Percentiles rank a stretch among this genome's conserved stretches.
These are phyloP conservation scores for Pachyseris speciosa DNA, from an alignment of 64 coral and sea anemone species.

Conservation along the genomic window DNA sequence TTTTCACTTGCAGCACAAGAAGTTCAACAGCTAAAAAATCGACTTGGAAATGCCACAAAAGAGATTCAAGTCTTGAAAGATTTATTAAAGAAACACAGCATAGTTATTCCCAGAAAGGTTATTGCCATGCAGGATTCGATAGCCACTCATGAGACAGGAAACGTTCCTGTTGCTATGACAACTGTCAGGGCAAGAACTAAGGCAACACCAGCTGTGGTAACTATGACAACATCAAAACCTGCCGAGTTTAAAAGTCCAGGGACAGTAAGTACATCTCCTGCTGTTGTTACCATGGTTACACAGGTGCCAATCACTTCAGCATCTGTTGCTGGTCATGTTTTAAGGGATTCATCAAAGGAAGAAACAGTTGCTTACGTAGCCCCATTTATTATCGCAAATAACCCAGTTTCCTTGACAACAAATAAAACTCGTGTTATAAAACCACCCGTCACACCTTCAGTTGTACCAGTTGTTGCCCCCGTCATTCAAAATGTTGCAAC, in stretches of 20 bases:
- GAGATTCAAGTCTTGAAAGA: constrained; percentile 67
- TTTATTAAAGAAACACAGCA: constrained; percentile 63
- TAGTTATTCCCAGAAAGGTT: constrained; percentile 56
- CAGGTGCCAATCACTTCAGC: neutral
- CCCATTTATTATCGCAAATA: constrained; percentile 11
- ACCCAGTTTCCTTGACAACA: neutral
- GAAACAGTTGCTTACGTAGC: constrained; percentile 21
- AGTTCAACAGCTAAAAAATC: constrained; percentile 47
- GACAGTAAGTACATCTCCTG: neutral
- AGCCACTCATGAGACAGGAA: neutral
- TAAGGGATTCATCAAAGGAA: neutral
- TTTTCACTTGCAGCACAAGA: constrained; percentile 60
- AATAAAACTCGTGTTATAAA: neutral
- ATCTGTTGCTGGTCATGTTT: neutral
- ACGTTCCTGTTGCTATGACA: neutral
- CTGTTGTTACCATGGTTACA: neutral
- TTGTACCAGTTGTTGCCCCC: neutral
- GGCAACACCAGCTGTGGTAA: neutral
- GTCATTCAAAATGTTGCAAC: neutral
- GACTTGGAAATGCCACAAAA: constrained; percentile 55
- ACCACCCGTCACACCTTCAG: neutral
- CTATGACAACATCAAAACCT: neutral
- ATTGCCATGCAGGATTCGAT: neutral
- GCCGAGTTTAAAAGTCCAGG: neutral
- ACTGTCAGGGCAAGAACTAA: neutral